Percentiles rank a stretch among this genome's conserved stretches.
phyloP scores from a whole-genome alignment of 2,888 invertebrate genomes.

The Bombylius discolor region DNA sequence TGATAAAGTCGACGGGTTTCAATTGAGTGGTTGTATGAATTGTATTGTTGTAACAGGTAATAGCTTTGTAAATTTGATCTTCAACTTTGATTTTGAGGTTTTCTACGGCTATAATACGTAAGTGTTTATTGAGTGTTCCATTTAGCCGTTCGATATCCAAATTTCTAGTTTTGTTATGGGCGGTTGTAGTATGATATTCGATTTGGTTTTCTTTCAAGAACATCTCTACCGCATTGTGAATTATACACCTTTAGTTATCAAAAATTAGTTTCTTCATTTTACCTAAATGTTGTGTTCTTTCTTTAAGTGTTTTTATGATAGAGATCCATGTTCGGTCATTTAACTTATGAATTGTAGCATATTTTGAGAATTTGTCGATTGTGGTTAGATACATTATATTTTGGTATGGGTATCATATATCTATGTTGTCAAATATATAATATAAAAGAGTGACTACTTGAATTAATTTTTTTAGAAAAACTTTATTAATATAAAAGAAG shows the following conservation, averaged over 20 bases:
- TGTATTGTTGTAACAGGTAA: not conserved
- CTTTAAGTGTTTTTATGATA: not conserved
- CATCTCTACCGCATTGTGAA: not conserved
- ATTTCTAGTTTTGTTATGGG: constrained; percentile 7
- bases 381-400: not conserved
- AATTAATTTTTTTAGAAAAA: no score
- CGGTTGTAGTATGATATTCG: constrained; percentile 5
- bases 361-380: not conserved
- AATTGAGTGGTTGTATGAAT: not conserved
- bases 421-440: no score
- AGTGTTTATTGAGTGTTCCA: constrained; percentile 9
- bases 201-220: constrained; percentile 4
- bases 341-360: not conserved
- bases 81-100: not conserved
- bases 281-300: not conserved
- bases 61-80: not conserved
- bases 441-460: no score
- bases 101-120: constrained; percentile 1
- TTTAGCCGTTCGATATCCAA: constrained; percentile 6
- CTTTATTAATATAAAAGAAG: no score
- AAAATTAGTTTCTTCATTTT: not conserved
- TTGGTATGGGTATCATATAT: not conserved
- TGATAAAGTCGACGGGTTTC: not conserved
- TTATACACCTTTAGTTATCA: not conserved
- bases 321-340: not conserved